These are phyloP conservation scores for Drosophila paracracens DNA, from an alignment of 2,888 invertebrate genomes.

Conservation along the genomic window DNA sequence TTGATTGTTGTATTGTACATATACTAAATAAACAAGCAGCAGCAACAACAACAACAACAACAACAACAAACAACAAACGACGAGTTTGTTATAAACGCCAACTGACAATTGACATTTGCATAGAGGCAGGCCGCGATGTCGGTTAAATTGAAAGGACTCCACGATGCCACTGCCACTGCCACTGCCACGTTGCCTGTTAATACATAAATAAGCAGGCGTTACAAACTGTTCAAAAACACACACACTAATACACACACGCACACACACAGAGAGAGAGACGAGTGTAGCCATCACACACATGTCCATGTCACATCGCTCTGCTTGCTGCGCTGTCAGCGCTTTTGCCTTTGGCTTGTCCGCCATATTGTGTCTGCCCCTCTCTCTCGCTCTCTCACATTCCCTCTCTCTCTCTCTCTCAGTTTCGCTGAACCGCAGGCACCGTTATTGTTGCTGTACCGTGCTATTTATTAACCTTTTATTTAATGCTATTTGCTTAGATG, in stretches of 20 bases:
- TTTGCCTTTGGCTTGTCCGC: constrained; percentile 55
- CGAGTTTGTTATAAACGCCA: constrained; percentile 65
- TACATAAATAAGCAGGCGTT: constrained; percentile 79
- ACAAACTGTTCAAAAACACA: constrained; percentile 63
- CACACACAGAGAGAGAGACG: constrained; percentile 15
- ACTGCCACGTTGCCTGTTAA: constrained; percentile 28
- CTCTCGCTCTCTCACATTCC: constrained; percentile 27
- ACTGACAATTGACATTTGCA: constrained; percentile 81
- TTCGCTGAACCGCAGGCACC: constrained; percentile 44
- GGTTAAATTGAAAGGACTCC: constrained; percentile 75
- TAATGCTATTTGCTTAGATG: constrained; percentile 74
- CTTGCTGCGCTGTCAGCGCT: constrained; percentile 48
- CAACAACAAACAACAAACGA: constrained; percentile 31
- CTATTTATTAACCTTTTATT: constrained; percentile 80
- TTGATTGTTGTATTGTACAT: constrained; percentile 70
- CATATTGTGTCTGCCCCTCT: constrained; percentile 62
- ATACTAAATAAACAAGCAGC: constrained; percentile 71
- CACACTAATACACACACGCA: constrained; percentile 17
- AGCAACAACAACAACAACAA: constrained; percentile 37
- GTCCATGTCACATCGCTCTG: constrained; percentile 56
- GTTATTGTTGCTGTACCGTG: constrained; percentile 44
- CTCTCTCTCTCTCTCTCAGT: constrained; percentile 25
- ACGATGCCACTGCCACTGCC: neutral
- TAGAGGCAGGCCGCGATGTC: constrained; percentile 55
- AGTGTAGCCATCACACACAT: constrained; percentile 67